phyloP scores from a whole-genome alignment of 2,113 vertebrate genomes.

The Proterorhinus semilunaris region DNA sequence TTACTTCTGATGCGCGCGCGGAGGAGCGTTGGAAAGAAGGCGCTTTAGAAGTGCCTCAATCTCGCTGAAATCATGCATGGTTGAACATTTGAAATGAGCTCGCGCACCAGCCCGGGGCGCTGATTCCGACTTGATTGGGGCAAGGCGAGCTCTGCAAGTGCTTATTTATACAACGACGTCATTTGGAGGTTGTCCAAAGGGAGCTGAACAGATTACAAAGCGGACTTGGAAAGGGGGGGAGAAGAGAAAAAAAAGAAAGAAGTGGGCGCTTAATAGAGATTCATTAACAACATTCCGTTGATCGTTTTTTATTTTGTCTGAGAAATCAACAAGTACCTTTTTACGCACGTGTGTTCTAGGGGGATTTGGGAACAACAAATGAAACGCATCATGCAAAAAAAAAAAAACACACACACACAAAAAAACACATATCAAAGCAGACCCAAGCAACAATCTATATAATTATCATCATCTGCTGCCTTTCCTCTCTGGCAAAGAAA shows the following conservation, averaged over 20 bases:
- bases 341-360: constrained; percentile 64
- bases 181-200: constrained; percentile 82
- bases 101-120: constrained; percentile 86
- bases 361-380: constrained; percentile 59
- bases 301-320: constrained; percentile 60
- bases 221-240: constrained; percentile 36
- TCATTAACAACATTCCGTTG: constrained; percentile 77
- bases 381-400: background rate
- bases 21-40: constrained; percentile 43
- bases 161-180: constrained; percentile 89
- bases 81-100: constrained; percentile 98
- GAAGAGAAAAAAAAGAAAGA: background rate
- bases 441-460: constrained; percentile 93
- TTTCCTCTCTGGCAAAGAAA: constrained; percentile 97
- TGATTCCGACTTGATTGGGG: constrained; percentile 95
- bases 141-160: constrained; percentile 91
- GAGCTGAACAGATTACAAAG: constrained; percentile 74
- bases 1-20: constrained; percentile 44
- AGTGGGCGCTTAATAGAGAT: constrained; percentile 43
- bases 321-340: constrained; percentile 90
- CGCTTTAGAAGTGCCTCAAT: constrained; percentile 84
- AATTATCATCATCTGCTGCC: constrained; percentile 99
- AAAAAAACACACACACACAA: constrained; percentile 31
- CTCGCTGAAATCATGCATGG: constrained; percentile 93
- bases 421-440: constrained; percentile 75